phyloP scores from a whole-genome alignment of 2,888 invertebrate species.

The Maniola hyperantus region DNA sequence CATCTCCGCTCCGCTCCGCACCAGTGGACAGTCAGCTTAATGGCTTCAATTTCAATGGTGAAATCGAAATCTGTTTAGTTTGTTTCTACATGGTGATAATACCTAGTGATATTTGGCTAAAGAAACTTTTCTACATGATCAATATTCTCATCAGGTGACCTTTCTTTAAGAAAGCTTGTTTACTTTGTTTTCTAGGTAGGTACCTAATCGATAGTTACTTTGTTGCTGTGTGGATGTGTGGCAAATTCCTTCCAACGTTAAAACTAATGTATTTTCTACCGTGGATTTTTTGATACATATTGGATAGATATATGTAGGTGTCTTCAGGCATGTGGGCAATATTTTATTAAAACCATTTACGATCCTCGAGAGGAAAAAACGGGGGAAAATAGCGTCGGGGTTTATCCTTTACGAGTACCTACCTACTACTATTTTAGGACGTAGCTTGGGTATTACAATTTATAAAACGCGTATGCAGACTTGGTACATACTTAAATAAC shows the following conservation, averaged over 20 bases:
- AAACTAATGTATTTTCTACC: not conserved
- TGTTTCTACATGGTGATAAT: not conserved
- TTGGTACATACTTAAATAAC: not conserved
- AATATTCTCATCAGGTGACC: not conserved
- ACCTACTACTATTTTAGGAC: not conserved
- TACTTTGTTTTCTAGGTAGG: not conserved
- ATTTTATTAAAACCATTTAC: conserved; percentile 1
- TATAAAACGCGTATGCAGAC: no score
- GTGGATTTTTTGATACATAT: no score
- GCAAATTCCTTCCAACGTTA: not conserved
- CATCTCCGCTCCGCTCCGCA: no score
- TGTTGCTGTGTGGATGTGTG: no score
- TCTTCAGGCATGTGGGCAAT: conserved; percentile 8
- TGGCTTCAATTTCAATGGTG: conserved; percentile 1
- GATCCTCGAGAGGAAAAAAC: not conserved
- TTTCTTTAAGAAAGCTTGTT: not conserved
- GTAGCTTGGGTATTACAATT: not conserved
- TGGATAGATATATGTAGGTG: not conserved
- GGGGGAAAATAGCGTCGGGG: not conserved
- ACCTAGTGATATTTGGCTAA: not conserved
- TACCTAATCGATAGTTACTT: not conserved
- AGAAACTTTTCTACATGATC: not conserved
- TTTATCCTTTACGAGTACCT: conserved; percentile 6
- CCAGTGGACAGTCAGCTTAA: no score
- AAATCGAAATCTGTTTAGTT: not conserved